These are phyloP conservation scores for Pyrgus malvae DNA, from an alignment of 2,888 invertebrate species.

Conservation along the genomic window DNA sequence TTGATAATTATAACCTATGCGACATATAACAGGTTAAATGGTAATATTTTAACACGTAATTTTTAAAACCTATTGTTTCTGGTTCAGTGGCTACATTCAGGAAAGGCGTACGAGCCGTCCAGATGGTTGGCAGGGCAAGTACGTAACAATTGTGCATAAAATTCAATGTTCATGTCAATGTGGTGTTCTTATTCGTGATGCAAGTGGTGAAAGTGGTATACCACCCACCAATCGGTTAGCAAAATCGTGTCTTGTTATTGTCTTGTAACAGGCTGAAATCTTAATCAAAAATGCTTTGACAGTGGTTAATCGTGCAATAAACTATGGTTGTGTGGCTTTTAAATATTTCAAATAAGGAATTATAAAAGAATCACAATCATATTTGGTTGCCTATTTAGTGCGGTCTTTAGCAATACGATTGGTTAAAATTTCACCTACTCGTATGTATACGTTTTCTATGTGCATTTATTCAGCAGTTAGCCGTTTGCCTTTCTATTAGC, in stretches of 20 bases:
- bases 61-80: conserved; percentile 71
- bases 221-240: conserved; percentile 51
- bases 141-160: conserved; percentile 83
- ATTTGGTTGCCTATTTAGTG: conserved; percentile 3
- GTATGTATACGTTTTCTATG: conserved; percentile 68
- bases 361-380: conserved; percentile 5
- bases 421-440: conserved; percentile 29
- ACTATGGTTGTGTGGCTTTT: conserved; percentile 9
- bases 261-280: conserved; percentile 52
- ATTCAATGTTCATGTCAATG: conserved; percentile 73
- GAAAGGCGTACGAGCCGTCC: conserved; percentile 99
- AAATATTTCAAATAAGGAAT: not conserved
- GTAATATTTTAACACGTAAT: conserved; percentile 43
- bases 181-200: conserved; percentile 62
- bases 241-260: conserved; percentile 75
- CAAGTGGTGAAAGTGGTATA: conserved; percentile 46
- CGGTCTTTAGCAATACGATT: conserved; percentile 3
- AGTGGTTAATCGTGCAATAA: conserved; percentile 1
- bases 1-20: conserved; percentile 24
- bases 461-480: conserved; percentile 78
- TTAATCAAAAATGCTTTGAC: conserved; percentile 23
- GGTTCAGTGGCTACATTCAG: conserved; percentile 99
- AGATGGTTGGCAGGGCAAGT: conserved; percentile 99
- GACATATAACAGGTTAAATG: conserved; percentile 13
- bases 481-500: conserved; percentile 77